A percentile compares a stretch with the other conserved stretches of the same genome.
Evolutionary conservation across 2,113 vertebrate species (phyloP).

Genomic region (Crotalus tigris): DNA sequence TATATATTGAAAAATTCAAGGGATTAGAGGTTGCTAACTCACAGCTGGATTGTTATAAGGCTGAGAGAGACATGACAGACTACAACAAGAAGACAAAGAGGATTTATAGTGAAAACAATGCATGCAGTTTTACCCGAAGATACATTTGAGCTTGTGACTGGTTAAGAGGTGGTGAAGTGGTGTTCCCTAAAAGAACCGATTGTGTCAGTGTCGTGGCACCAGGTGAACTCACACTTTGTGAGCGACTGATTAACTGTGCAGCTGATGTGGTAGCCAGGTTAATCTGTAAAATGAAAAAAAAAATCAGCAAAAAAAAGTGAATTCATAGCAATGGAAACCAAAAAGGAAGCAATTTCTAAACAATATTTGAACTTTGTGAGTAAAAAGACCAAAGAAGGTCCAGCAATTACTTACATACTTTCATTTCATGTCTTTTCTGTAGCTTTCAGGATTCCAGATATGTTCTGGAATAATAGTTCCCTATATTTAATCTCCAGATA

Average conservation of each 20-base stretch:
- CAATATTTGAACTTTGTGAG: not conserved
- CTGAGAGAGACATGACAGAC: not conserved
- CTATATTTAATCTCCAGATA: not conserved
- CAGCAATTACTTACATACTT: not conserved
- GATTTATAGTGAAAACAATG: not conserved
- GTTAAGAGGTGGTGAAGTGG: conserved; percentile 77
- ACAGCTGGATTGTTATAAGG: not conserved
- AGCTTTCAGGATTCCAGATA: not conserved
- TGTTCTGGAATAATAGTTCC: not conserved
- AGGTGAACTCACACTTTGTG: conserved; percentile 80
- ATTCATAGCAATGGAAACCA: not conserved
- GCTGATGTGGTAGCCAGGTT: conserved; percentile 77
- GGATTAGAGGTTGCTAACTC: not conserved
- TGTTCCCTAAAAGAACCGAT: conserved; percentile 89
- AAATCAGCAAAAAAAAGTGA: not conserved
- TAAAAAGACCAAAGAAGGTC: not conserved
- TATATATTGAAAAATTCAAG: conserved; percentile 5
- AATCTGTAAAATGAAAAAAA: conserved; percentile 55
- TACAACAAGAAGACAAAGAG: not conserved
- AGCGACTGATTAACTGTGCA: conserved; percentile 76
- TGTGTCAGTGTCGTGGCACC: conserved; percentile 89
- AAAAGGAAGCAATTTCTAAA: not conserved
- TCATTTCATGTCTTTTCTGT: not conserved
- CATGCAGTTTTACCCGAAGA: conserved; percentile 79
- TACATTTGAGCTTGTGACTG: conserved; percentile 94